phyloP scores from a whole-genome alignment of 2,113 vertebrate species.

The Sakesphorus luctuosus region DNA sequence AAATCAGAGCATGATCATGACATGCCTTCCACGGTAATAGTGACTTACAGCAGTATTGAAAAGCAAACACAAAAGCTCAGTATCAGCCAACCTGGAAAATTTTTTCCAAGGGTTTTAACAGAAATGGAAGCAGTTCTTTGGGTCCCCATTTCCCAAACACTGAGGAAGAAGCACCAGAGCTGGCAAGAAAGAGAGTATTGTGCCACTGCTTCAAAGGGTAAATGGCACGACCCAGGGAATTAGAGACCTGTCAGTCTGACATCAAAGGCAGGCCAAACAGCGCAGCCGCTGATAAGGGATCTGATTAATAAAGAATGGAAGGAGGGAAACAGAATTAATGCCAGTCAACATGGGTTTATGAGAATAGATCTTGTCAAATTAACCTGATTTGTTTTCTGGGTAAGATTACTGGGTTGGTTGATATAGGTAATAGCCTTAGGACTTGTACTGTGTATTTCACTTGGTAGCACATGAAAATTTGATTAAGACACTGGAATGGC shows the following conservation, averaged over 20 bases:
- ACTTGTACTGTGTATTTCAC: not conserved
- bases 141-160: not conserved
- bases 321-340: constrained; percentile 61
- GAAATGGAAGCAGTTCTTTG: not conserved
- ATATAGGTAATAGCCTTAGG: constrained; percentile 11
- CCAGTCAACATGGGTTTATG: constrained; percentile 60
- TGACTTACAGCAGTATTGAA: not conserved
- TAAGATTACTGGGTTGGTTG: constrained; percentile 60
- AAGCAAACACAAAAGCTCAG: not conserved
- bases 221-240: constrained; percentile 63
- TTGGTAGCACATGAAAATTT: not conserved
- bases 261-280: constrained; percentile 56
- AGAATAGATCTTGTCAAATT: constrained; percentile 59
- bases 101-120: not conserved
- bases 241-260: constrained; percentile 64
- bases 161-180: not conserved
- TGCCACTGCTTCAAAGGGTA: constrained; percentile 55
- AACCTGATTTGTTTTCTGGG: constrained; percentile 48
- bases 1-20: not conserved
- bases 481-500: not conserved
- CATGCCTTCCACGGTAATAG: not conserved
- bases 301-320: constrained; percentile 68
- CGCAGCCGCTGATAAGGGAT: constrained; percentile 54
- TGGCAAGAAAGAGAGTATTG: constrained; percentile 46
- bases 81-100: not conserved